Conservation (phyloP, 2,888 invertebrate genomes). For the Rhopalosiphum nymphaeae region DNA sequence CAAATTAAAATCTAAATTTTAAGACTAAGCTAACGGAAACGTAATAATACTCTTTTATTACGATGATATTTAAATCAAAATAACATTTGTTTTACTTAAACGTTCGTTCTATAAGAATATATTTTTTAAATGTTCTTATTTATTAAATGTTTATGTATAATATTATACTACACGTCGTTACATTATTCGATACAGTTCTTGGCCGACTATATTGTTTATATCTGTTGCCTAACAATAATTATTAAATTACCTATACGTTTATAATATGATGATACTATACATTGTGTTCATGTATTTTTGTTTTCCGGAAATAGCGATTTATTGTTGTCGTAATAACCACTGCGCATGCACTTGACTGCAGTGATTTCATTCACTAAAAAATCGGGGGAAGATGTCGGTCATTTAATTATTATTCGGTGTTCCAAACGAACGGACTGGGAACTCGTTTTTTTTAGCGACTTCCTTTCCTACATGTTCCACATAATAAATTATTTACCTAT, state of each 20-base stretch:
- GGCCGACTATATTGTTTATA: background rate
- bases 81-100: background rate
- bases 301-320: slow-evolving; percentile 5
- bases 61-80: background rate
- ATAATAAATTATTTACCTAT: slow-evolving; percentile 61
- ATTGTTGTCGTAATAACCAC: slow-evolving; percentile 16
- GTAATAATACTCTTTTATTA: background rate
- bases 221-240: background rate
- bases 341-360: background rate
- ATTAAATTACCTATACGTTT: background rate
- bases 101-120: background rate
- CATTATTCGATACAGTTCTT: background rate
- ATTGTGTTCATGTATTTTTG: background rate
- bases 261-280: background rate
- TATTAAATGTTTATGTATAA: background rate
- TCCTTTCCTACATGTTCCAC: slow-evolving; percentile 58
- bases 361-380: slow-evolving; percentile 53
- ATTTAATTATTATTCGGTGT: slow-evolving; percentile 61
- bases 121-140: background rate
- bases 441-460: slow-evolving; percentile 57
- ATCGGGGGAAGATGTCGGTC: slow-evolving; percentile 45
- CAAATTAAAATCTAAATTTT: background rate
- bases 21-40: background rate
- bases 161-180: background rate
- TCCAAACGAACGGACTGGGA: slow-evolving; percentile 46